Evolutionary conservation across 1,140 invertebrate genomes (phyloP).

Genomic region (Hestina assimilis): DNA sequence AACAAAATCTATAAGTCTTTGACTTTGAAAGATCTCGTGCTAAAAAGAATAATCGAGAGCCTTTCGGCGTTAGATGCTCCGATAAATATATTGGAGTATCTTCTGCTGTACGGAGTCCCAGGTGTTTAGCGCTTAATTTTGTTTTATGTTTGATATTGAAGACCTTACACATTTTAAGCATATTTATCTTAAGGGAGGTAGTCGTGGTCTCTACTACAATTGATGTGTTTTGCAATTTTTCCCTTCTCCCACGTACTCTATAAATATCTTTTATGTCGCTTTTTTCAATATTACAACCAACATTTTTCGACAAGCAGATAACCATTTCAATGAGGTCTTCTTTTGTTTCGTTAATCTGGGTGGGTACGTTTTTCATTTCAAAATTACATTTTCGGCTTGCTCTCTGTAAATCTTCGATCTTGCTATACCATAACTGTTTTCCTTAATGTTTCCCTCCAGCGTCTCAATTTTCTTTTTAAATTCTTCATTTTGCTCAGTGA

Average conservation of each 20-base stretch:
- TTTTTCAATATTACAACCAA: not conserved
- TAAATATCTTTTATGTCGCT: not conserved
- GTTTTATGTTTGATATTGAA: not conserved
- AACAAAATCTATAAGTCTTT: not conserved
- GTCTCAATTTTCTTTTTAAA: constrained; percentile 13
- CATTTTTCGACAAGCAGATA: not conserved
- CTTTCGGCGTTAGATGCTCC: not conserved
- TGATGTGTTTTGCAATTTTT: not conserved
- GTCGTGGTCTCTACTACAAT: not conserved
- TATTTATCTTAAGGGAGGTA: not conserved
- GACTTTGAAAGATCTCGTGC: not conserved
- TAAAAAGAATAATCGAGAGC: not conserved
- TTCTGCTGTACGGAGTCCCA: not conserved
- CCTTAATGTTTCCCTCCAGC: constrained; percentile 3
- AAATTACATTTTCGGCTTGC: not conserved
- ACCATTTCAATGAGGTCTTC: not conserved
- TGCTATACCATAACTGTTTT: constrained; percentile 13
- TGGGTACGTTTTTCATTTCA: constrained; percentile 1
- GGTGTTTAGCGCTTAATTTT: not conserved
- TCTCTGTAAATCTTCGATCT: not conserved
- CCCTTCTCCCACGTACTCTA: not conserved
- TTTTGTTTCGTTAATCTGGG: not conserved
- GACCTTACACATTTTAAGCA: not conserved
- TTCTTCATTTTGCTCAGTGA: constrained; percentile 15
- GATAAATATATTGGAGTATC: not conserved